A percentile compares a stretch with the other conserved stretches of the same genome.
Conservation (phyloP, 2,888 invertebrate species). For the Melieria omissa region DNA sequence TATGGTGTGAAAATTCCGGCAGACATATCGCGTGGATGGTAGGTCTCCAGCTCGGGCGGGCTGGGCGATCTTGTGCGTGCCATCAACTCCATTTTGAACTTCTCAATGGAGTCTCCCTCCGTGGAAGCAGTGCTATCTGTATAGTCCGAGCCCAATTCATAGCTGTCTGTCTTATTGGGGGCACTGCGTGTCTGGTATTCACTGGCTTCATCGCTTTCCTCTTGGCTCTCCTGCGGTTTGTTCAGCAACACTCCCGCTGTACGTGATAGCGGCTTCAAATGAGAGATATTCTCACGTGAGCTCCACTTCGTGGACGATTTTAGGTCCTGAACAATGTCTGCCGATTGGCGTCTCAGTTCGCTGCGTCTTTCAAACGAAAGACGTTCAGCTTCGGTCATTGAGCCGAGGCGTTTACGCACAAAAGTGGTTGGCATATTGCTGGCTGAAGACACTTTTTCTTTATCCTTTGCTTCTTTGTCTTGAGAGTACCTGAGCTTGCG, state of each 20-base stretch:
- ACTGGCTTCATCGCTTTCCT: conserved; percentile 53
- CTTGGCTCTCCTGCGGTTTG: conserved; percentile 47
- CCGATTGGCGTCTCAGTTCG: conserved; percentile 68
- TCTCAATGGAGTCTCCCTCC: conserved; percentile 64
- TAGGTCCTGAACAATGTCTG: conserved; percentile 62
- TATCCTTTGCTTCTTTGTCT: conserved; percentile 45
- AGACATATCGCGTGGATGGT: conserved; percentile 74
- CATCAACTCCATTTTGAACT: conserved; percentile 64
- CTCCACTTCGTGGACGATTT: conserved; percentile 57
- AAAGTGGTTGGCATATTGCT: conserved; percentile 48
- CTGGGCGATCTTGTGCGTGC: conserved; percentile 62
- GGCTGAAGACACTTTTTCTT: conserved; percentile 20
- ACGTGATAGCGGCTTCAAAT: conserved; percentile 46
- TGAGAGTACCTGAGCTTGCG: conserved; percentile 56
- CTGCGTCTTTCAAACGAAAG: conserved; percentile 67
- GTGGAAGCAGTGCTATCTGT: conserved; percentile 74
- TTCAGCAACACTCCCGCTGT: conserved; percentile 42
- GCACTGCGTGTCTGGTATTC: conserved; percentile 48
- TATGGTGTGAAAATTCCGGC: conserved; percentile 63
- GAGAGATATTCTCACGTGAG: conserved; percentile 58
- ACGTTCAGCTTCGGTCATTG: conserved; percentile 68
- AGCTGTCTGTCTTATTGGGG: conserved; percentile 53
- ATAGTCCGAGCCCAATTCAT: conserved; percentile 72
- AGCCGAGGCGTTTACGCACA: conserved; percentile 68
- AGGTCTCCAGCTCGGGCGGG: conserved; percentile 73